A percentile compares a stretch with the other conserved stretches of the same genome.
These are phyloP conservation scores for Pseudochromis fuscus DNA, from an alignment of 2,797 vertebrate genomes.

Conservation along the genomic window DNA sequence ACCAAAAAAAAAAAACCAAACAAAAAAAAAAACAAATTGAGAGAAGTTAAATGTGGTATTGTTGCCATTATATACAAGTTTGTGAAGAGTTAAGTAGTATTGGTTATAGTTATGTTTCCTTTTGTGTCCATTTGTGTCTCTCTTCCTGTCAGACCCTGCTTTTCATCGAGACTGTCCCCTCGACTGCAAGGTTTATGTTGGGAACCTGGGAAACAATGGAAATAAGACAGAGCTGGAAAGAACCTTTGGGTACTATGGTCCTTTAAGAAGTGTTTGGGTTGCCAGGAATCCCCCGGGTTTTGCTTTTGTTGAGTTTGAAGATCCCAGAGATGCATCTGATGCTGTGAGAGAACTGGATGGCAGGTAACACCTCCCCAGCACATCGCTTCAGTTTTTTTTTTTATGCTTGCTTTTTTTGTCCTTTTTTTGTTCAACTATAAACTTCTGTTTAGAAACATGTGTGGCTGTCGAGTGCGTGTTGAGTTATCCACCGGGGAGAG, in stretches of 20 bases:
- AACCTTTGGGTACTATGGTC: slow-evolving; percentile 97
- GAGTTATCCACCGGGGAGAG: slow-evolving; percentile 98
- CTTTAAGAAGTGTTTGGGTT: slow-evolving; percentile 96
- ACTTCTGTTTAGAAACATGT: slow-evolving; percentile 86
- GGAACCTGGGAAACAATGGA: slow-evolving; percentile 97
- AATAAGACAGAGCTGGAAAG: slow-evolving; percentile 97
- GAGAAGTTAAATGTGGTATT: no score
- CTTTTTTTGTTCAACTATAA: not conserved
- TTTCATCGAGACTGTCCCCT: slow-evolving; percentile 92
- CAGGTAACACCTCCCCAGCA: slow-evolving; percentile 84
- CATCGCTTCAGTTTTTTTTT: not conserved
- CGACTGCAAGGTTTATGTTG: slow-evolving; percentile 98
- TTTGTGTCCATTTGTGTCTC: not conserved
- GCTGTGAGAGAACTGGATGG: slow-evolving; percentile 97
- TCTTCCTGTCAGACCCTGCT: slow-evolving; percentile 74
- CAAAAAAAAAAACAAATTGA: no score
- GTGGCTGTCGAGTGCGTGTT: slow-evolving; percentile 95
- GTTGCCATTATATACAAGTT: no score
- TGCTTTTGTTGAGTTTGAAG: slow-evolving; percentile 98
- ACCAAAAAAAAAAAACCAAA: no score
- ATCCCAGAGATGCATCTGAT: slow-evolving; percentile 96
- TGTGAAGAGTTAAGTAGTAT: not conserved
- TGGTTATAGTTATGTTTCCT: not conserved
- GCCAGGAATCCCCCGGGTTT: slow-evolving; percentile 98
- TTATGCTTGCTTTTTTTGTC: not conserved